These are phyloP conservation scores for Agrilus biguttatus DNA, from an alignment of 2,888 invertebrate species.

Conservation along the genomic window DNA sequence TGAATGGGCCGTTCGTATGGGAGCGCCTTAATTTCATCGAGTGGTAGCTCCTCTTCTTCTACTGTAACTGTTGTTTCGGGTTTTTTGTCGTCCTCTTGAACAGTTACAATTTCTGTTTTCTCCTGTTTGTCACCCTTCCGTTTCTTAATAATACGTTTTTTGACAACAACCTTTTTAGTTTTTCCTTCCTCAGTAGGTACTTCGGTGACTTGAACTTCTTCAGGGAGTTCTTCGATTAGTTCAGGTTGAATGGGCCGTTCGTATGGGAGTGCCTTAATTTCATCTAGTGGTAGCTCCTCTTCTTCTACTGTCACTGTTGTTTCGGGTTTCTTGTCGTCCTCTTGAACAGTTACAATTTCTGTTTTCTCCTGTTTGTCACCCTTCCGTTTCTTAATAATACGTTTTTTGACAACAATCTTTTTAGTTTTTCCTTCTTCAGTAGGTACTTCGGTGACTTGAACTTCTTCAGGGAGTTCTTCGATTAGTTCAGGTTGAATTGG, in stretches of 20 bases:
- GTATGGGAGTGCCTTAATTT: constrained; percentile 5
- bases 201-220: constrained; percentile 12
- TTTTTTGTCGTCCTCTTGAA: constrained; percentile 12
- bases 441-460: constrained; percentile 17
- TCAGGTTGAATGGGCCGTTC: constrained; percentile 14
- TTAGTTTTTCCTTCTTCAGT: constrained; percentile 21
- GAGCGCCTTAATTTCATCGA: constrained; percentile 13
- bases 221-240: constrained; percentile 16
- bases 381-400: constrained; percentile 28
- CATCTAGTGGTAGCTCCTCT: constrained; percentile 7
- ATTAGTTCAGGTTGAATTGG: constrained; percentile 6
- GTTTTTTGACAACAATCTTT: constrained; percentile 25
- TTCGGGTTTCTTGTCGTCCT: constrained; percentile 29
- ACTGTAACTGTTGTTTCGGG: constrained; percentile 17
- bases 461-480: constrained; percentile 12
- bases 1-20: constrained; percentile 5
- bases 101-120: constrained; percentile 26
- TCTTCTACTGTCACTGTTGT: constrained; percentile 23
- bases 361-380: constrained; percentile 31
- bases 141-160: constrained; percentile 28
- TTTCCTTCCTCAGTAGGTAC: constrained; percentile 10
- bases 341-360: constrained; percentile 30
- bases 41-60: constrained; percentile 8
- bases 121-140: constrained; percentile 26
- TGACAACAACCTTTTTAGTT: constrained; percentile 19